These are phyloP conservation scores for Sebastes schlegelii DNA, from an alignment of 2,113 vertebrate genomes.

Conservation along the genomic window DNA sequence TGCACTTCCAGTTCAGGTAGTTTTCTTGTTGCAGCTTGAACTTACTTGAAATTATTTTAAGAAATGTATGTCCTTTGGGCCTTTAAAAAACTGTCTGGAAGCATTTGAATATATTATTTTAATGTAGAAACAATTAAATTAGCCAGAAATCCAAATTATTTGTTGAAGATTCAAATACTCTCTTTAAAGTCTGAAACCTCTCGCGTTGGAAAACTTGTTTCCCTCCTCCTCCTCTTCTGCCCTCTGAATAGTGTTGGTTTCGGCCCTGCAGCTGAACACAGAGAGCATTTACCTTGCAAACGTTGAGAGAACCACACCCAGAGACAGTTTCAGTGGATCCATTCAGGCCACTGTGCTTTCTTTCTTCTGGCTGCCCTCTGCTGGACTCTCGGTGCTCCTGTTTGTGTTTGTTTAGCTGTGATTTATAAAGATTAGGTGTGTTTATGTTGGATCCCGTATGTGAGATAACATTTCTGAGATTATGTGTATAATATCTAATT, in stretches of 20 bases:
- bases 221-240: not conserved
- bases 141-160: not conserved
- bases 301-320: conserved; percentile 65
- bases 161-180: not conserved
- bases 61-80: not conserved
- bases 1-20: conserved; percentile 28
- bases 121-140: not conserved
- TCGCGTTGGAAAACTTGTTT: conserved; percentile 7
- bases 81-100: not conserved
- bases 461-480: not conserved
- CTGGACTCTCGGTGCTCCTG: conserved; percentile 35
- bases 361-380: conserved; percentile 60
- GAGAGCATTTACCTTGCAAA: conserved; percentile 70
- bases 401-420: conserved; percentile 15
- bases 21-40: not conserved
- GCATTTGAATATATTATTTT: not conserved
- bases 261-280: conserved; percentile 29
- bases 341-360: conserved; percentile 9
- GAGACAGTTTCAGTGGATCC: conserved; percentile 18
- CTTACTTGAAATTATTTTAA: not conserved
- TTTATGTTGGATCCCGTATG: not conserved
- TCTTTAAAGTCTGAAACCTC: not conserved
- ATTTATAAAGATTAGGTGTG: conserved; percentile 17
- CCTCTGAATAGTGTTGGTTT: not conserved
- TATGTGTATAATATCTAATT: not conserved